Evolutionary conservation across 1,140 invertebrate genomes (phyloP).

Genomic region (Calephelis nemesis): DNA sequence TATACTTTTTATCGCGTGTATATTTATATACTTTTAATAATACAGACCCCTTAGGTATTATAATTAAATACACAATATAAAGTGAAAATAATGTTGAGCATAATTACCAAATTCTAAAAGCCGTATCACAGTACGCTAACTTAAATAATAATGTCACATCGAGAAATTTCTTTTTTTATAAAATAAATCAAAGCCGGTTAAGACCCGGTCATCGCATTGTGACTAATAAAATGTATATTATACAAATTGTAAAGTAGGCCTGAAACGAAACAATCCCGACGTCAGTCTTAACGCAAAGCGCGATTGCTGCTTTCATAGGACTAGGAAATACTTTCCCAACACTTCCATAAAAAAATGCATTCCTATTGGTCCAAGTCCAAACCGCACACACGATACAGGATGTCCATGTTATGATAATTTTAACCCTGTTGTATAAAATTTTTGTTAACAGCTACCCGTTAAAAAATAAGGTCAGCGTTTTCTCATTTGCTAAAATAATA

Average conservation of each 20-base stretch:
- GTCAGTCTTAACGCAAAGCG: slow-evolving; percentile 42
- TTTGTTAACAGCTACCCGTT: no score
- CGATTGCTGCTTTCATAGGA: slow-evolving; percentile 19
- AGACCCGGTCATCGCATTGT: slow-evolving; percentile 24
- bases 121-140: slow-evolving; percentile 73
- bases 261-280: slow-evolving; percentile 35
- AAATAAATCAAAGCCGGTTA: slow-evolving; percentile 1
- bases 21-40: slow-evolving; percentile 45
- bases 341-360: slow-evolving; percentile 32
- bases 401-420: not conserved
- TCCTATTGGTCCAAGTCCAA: slow-evolving; percentile 46
- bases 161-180: slow-evolving; percentile 4
- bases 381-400: slow-evolving; percentile 12
- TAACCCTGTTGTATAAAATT: not conserved
- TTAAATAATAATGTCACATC: slow-evolving; percentile 48
- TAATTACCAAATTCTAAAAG: slow-evolving; percentile 56
- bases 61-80: slow-evolving; percentile 47
- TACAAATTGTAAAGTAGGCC: slow-evolving; percentile 46
- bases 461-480: no score
- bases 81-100: slow-evolving; percentile 59
- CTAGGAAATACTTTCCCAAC: not conserved
- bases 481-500: no score
- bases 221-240: slow-evolving; percentile 35
- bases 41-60: slow-evolving; percentile 48
- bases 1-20: slow-evolving; percentile 19